Evolutionary conservation across 2,888 invertebrate species (phyloP).

Genomic region (Drosophila hamatofila): DNA sequence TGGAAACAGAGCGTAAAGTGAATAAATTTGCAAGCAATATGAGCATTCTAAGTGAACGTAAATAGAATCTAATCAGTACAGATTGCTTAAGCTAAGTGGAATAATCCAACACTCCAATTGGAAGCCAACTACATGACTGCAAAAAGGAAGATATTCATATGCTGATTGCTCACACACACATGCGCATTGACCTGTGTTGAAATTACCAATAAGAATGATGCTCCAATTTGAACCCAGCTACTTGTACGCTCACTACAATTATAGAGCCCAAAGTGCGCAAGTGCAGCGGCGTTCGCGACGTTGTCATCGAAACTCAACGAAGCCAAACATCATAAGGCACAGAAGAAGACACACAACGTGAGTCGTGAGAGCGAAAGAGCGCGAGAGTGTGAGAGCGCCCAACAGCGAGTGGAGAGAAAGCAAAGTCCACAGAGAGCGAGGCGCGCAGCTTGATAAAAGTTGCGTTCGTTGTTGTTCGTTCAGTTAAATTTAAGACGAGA

Average conservation of each 20-base stretch:
- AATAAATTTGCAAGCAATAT: background rate
- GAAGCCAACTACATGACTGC: background rate
- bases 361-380: conserved; percentile 13
- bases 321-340: conserved; percentile 39
- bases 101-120: background rate
- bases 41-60: background rate
- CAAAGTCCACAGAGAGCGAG: conserved; percentile 21
- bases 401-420: conserved; percentile 8
- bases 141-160: background rate
- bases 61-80: background rate
- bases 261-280: conserved; percentile 60
- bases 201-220: background rate
- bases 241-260: conserved; percentile 25
- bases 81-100: background rate
- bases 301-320: conserved; percentile 47
- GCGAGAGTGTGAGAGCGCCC: conserved; percentile 15
- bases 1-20: conserved; percentile 5
- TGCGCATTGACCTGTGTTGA: background rate
- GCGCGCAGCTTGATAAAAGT: conserved; percentile 29
- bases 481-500: conserved; percentile 71
- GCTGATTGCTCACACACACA: background rate
- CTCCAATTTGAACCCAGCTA: conserved; percentile 29
- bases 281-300: conserved; percentile 52
- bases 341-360: conserved; percentile 1
- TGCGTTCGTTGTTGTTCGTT: conserved; percentile 45